Base-by-base conservation (phyloP, 2,797 vertebrate species). In the Knipowitschia caucasica region DNA sequence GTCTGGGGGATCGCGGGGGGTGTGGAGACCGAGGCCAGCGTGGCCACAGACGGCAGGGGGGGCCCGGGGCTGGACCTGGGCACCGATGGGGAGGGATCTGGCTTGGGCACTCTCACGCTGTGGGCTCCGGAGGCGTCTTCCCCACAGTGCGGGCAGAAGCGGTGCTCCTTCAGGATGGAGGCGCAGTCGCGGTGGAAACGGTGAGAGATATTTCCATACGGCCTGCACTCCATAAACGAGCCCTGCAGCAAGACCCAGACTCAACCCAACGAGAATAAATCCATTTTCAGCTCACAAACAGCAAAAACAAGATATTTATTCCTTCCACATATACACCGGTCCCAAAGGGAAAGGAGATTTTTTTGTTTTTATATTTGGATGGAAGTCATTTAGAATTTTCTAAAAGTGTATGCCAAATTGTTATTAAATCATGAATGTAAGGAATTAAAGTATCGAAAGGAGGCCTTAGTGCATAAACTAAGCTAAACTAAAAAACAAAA, bases 141-240 rank as follows among this genome's bases (percentile, higher is more conserved):
- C 20, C 95, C 96, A 0, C 96, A 99, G 81, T 99, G 96, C 3
- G 96, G 96, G 65, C 96, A 99, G 83, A 94, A 99, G 74, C 90
- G 91, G 54, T 72, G 82, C 20, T 93, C 89, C 17, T 92, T 94
- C 71, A 96, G 79, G 44, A 93, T 87, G 39, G 95, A 95, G 73
- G 93, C 93, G 45, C 96, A 99, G 77, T 81, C 89, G 8, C 86
- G 88, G 83, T 99, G 96, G 73, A 99, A 99, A 14, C 96, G 92
- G 78, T 99, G 96, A 2, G 96, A 97, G 77, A 98, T 92, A 86
- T 86, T 93, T 70, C 92, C 92, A 52, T 98, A 94, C 0, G 95
- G 96, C 67, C 93, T 90, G 75, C 95, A 99, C 80, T 98, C 96
- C 93, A 98, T 93, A 77, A 97, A 99, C 14, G 91, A 92, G 38